Percentiles rank a stretch among this genome's conserved stretches.
Conservation (phyloP, 37 sponge, comb jelly and placozoan genomes). For the Eunapius fragilis region DNA sequence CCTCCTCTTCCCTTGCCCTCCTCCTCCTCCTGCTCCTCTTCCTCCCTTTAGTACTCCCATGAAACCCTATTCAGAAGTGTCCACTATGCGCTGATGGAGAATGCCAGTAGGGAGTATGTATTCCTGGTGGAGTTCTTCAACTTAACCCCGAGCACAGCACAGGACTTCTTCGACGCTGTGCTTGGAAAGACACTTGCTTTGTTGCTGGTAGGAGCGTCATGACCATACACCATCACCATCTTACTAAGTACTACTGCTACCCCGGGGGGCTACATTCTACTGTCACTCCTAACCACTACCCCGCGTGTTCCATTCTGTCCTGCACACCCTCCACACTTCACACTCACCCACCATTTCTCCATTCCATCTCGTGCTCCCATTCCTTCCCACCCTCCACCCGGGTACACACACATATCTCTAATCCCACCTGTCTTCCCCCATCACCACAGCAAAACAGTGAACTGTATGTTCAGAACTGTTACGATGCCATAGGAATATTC, state of each 20-base stretch:
- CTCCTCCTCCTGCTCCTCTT: not conserved
- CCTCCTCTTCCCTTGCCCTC: not conserved
- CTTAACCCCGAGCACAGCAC: slow-evolving; percentile 65
- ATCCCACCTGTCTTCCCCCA: not conserved
- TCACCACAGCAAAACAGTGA: slow-evolving; percentile 75
- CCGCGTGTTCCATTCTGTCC: not conserved
- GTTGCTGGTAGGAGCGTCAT: slow-evolving; percentile 59
- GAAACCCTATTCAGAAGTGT: slow-evolving; percentile 92
- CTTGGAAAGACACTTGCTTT: slow-evolving; percentile 81
- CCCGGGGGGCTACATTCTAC: not conserved
- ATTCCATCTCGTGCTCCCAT: too few relatives aligned
- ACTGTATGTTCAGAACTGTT: slow-evolving; percentile 70
- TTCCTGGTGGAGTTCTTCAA: slow-evolving; percentile 96
- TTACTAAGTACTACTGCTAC: too few relatives aligned
- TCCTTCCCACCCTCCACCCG: too few relatives aligned
- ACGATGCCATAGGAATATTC: slow-evolving; percentile 93
- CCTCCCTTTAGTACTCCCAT: slow-evolving; percentile 72
- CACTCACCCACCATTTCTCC: too few relatives aligned
- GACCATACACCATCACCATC: too few relatives aligned
- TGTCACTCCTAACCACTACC: not conserved
- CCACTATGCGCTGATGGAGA: slow-evolving; percentile 95
- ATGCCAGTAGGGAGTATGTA: slow-evolving; percentile 91
- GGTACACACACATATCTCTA: too few relatives aligned
- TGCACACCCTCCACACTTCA: not conserved
- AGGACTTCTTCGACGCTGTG: slow-evolving; percentile 83